Conservation (phyloP, 2,888 invertebrate genomes). For the Morpho helenor region DNA sequence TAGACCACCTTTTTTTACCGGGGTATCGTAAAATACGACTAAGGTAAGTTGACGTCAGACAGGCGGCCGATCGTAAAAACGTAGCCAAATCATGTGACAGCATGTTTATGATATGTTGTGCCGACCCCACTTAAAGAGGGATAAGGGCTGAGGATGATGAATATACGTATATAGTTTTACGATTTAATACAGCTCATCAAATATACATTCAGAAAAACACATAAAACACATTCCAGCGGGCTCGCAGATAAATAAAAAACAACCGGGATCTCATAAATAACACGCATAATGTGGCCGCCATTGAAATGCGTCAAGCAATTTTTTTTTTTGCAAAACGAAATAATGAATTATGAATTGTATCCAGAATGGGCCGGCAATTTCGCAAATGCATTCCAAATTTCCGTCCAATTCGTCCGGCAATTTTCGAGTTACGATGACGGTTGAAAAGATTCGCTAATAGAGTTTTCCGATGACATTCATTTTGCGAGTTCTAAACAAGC, state of each 20-base stretch:
- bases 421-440: slow-evolving; percentile 6
- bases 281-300: slow-evolving; percentile 8
- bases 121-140: no score
- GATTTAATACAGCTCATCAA: no score
- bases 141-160: no score
- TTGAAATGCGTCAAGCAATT: slow-evolving; percentile 14
- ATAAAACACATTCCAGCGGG: background rate
- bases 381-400: slow-evolving; percentile 22
- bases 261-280: slow-evolving; percentile 13
- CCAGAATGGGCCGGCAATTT: slow-evolving; percentile 19
- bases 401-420: slow-evolving; percentile 16
- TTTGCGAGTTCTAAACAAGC: background rate
- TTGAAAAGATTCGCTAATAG: slow-evolving; percentile 11
- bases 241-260: slow-evolving; percentile 15
- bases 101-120: no score
- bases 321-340: slow-evolving; percentile 5
- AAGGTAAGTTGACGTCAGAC: no score
- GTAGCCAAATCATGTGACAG: no score
- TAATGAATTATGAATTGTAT: slow-evolving; percentile 18
- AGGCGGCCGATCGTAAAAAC: no score
- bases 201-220: no score
- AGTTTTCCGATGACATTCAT: slow-evolving; percentile 6
- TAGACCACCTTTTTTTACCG: no score
- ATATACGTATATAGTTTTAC: no score
- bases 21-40: no score